Base-by-base conservation (phyloP, 2,888 invertebrate genomes). In the Strigamia maritima region DNA sequence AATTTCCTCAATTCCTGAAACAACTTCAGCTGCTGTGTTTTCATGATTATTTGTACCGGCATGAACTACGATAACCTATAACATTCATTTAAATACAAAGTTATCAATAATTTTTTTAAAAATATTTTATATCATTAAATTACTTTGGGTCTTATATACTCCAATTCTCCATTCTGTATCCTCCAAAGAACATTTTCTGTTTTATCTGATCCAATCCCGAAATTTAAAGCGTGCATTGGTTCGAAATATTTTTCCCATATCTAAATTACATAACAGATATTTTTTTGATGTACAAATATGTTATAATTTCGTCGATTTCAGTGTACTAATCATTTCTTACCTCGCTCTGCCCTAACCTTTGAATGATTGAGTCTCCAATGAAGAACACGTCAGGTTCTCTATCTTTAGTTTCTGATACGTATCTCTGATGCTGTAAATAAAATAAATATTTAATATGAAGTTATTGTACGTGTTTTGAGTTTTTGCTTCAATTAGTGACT, bases 341-440 rank as follows among this genome's bases (percentile, higher is more conserved):
- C 82, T 93, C 92, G 22, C 93, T 92, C 83, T 93, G 92, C 84
- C 92, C 91, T 83, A 96, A 87, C 76, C 93, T 91, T 87, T 93
- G 92, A 80, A 96, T 88, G 82, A 95, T 90, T 75, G 94, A 94
- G 87, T 96, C 97, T 0, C 96, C 97, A 81, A 96, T 90, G 84
- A 96, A 94, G 83, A 96, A 90, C 38, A 96, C 94, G 86, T 97
- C 96, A 16, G 94, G 95, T 87, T 97, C 96, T 87, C 93, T 93
- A 83, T 94, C 95, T 85, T 93, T 91, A 8, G 93, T 92, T 86
- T 95, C 94, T 14, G 90, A 90, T 79, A 95, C 88, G 87, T 94
- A 95, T 83, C 94, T 89, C 83, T 93, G 92, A 86, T 96, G 96
- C 94, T 94, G 87, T 16, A 75, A 76, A 75, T 35, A 77, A 35